Conservation (phyloP, 1,140 invertebrate species). For the Macrocentrus cingulum region DNA sequence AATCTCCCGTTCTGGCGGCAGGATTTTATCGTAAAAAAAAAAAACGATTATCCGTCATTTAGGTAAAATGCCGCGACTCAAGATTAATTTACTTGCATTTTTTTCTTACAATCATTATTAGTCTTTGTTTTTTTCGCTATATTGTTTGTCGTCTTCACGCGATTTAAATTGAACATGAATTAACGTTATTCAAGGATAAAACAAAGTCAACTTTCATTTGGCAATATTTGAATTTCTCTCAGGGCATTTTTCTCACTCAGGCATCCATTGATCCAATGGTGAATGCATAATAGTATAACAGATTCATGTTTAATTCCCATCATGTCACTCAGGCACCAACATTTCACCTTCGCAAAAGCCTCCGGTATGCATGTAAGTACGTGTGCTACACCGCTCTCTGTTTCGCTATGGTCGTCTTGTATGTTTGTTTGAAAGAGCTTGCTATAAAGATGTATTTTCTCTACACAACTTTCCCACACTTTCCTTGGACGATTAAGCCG, state of each 20-base stretch:
- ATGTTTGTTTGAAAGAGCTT: conserved; percentile 17
- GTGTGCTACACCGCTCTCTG: too few relatives aligned
- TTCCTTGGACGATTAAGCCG: conserved; percentile 39
- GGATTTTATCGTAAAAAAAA: neutral
- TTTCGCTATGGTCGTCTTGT: too few relatives aligned
- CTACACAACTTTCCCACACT: conserved; percentile 56
- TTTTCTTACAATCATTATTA: too few relatives aligned
- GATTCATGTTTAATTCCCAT: neutral
- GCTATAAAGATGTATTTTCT: conserved; percentile 50
- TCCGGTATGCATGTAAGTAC: neutral
- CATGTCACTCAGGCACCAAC: neutral
- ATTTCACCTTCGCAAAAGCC: conserved; percentile 4
- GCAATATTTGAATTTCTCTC: conserved; percentile 26
- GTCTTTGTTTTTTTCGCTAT: too few relatives aligned
- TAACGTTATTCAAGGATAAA: too few relatives aligned
- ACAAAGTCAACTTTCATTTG: conserved; percentile 26
- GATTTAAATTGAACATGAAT: too few relatives aligned
- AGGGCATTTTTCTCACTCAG: neutral
- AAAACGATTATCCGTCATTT: too few relatives aligned
- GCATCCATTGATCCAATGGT: neutral
- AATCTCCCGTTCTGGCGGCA: neutral
- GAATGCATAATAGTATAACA: neutral
- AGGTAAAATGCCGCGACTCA: too few relatives aligned
- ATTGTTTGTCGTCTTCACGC: too few relatives aligned
- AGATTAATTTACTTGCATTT: too few relatives aligned